Percentiles rank a stretch among this genome's conserved stretches.
These are phyloP conservation scores for Poeciliopsis turrubarensis DNA, from an alignment of 2,113 vertebrate genomes.

Conservation along the genomic window DNA sequence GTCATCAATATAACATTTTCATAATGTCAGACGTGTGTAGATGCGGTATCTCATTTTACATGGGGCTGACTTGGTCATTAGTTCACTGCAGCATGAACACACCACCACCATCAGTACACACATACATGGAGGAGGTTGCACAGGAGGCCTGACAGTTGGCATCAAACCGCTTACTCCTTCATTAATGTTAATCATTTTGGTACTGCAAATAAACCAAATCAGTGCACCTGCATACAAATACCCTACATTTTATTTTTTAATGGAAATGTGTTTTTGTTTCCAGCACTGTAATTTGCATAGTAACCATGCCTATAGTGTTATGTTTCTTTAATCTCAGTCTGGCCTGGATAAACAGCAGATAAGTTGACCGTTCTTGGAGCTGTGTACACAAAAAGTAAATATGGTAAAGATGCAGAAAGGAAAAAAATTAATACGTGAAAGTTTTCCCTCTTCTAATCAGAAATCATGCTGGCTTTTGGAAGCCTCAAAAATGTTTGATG, in stretches of 20 bases:
- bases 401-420: not conserved
- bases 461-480: conserved; percentile 41
- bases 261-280: conserved; percentile 67
- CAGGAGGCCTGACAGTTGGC: conserved; percentile 69
- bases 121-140: conserved; percentile 57
- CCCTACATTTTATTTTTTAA: conserved; percentile 69
- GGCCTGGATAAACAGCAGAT: conserved; percentile 19
- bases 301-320: conserved; percentile 47
- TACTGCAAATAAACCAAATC: conserved; percentile 62
- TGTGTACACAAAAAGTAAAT: conserved; percentile 11
- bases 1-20: conserved; percentile 85
- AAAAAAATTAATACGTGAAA: conserved; percentile 24
- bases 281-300: conserved; percentile 53
- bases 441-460: conserved; percentile 38
- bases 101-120: conserved; percentile 43
- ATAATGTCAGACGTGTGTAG: conserved; percentile 78
- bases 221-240: conserved; percentile 72
- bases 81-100: conserved; percentile 75
- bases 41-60: conserved; percentile 78
- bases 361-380: conserved; percentile 4
- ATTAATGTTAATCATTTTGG: conserved; percentile 77
- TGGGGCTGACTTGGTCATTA: conserved; percentile 72
- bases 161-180: conserved; percentile 63
- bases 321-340: conserved; percentile 35
- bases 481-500: conserved; percentile 53